Percentiles rank a stretch among this genome's conserved stretches.
Conservation (phyloP, 2,113 vertebrate species). For the Hymenochirus boettgeri region DNA sequence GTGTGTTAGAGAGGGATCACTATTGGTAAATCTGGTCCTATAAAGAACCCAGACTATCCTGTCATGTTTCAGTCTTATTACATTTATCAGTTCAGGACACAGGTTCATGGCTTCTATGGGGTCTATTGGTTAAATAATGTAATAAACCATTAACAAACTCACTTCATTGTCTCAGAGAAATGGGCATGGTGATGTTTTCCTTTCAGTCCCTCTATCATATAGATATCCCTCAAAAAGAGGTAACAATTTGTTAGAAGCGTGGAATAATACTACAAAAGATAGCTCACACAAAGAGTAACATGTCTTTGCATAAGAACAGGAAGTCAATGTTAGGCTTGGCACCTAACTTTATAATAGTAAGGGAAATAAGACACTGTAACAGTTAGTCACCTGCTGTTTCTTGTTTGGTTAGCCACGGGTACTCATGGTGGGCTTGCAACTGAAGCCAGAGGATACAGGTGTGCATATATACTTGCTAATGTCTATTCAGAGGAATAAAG, state of each 20-base stretch:
- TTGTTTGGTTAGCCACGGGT: constrained; percentile 23
- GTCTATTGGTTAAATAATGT: too few relatives aligned
- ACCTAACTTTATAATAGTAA: constrained; percentile 16
- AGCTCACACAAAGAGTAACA: neutral
- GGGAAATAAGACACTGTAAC: constrained; percentile 32
- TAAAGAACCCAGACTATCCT: too few relatives aligned
- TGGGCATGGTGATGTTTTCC: too few relatives aligned
- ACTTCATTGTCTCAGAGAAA: too few relatives aligned
- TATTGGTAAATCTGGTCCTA: too few relatives aligned
- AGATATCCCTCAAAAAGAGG: neutral
- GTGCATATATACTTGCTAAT: neutral
- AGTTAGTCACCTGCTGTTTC: constrained; percentile 5
- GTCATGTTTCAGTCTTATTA: too few relatives aligned
- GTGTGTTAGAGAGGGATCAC: too few relatives aligned
- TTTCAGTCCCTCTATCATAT: too few relatives aligned
- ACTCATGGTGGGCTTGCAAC: constrained; percentile 32
- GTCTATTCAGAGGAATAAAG: constrained; percentile 21
- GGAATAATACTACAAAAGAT: neutral
- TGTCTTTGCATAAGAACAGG: constrained; percentile 12
- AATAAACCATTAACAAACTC: too few relatives aligned
- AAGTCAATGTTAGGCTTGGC: constrained; percentile 15
- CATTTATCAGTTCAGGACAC: too few relatives aligned
- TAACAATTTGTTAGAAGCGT: neutral
- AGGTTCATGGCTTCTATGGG: too few relatives aligned
- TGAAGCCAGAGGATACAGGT: constrained; percentile 41